phyloP scores from a whole-genome alignment of 2,113 vertebrate species.

The Rhineura floridana region DNA sequence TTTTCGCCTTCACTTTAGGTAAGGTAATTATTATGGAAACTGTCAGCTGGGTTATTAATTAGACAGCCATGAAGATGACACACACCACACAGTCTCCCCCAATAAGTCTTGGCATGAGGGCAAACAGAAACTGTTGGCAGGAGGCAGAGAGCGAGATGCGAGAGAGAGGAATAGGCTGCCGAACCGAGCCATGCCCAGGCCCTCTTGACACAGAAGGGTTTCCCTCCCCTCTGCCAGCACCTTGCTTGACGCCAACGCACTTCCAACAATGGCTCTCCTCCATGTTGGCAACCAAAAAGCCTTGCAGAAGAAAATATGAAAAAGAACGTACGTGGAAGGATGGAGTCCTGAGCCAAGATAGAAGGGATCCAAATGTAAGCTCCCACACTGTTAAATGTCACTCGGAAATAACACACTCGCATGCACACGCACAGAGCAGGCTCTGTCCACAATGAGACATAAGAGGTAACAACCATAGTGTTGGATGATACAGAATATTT shows the following conservation, averaged over 20 bases:
- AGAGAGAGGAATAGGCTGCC: constrained; percentile 65
- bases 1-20: constrained; percentile 19
- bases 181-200: constrained; percentile 71
- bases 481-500: constrained; percentile 47
- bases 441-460: constrained; percentile 49
- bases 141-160: neutral
- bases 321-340: constrained; percentile 76
- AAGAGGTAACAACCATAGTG: constrained; percentile 44
- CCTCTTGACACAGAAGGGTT: constrained; percentile 80
- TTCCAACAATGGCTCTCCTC: constrained; percentile 83
- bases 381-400: constrained; percentile 80
- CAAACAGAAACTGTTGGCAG: constrained; percentile 69
- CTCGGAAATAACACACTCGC: constrained; percentile 52
- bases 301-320: constrained; percentile 83
- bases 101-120: constrained; percentile 69
- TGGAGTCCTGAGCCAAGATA: constrained; percentile 75
- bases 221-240: constrained; percentile 77
- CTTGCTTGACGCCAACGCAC: constrained; percentile 75
- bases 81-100: constrained; percentile 59
- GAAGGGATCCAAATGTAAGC: constrained; percentile 79
- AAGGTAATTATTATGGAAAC: constrained; percentile 46
- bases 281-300: constrained; percentile 82
- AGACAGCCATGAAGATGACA: constrained; percentile 64
- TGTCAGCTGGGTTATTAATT: constrained; percentile 63
- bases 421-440: constrained; percentile 16